These are phyloP conservation scores for Clarias platycephalus DNA, from an alignment of 2,797 vertebrate species.

Conservation along the genomic window DNA sequence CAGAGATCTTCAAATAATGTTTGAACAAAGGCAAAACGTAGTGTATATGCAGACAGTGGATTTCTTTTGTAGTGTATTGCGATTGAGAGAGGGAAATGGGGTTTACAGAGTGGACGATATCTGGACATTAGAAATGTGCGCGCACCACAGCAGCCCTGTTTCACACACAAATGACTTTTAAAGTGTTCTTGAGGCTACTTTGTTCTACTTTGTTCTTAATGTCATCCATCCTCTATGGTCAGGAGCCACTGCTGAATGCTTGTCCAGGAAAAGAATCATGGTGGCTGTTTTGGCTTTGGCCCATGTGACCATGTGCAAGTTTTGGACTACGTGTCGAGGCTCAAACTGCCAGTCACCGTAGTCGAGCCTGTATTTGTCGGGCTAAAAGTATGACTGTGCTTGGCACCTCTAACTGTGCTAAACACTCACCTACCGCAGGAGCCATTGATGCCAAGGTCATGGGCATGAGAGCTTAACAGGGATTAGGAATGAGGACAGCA, in stretches of 20 bases:
- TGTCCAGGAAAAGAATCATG: neutral
- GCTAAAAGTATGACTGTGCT: slow-evolving; percentile 25
- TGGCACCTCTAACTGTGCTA: slow-evolving; percentile 32
- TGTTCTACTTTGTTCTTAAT: neutral
- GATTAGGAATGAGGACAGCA: slow-evolving; percentile 52
- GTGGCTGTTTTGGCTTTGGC: slow-evolving; percentile 34
- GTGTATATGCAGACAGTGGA: neutral
- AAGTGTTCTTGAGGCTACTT: neutral
- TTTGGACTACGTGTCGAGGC: slow-evolving; percentile 43
- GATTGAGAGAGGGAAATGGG: too few species aligned
- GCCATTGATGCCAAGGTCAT: slow-evolving; percentile 56
- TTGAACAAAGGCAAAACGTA: neutral
- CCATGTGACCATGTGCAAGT: slow-evolving; percentile 42
- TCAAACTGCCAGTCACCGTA: slow-evolving; percentile 41
- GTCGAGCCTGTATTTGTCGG: slow-evolving; percentile 26
- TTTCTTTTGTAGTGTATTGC: neutral
- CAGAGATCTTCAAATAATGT: too few species aligned
- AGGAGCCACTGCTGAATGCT: neutral
- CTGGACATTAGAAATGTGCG: neutral
- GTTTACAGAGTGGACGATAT: neutral
- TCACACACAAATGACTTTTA: neutral
- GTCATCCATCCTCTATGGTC: neutral
- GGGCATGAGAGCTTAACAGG: slow-evolving; percentile 53
- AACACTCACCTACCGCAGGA: slow-evolving; percentile 46
- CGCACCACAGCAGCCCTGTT: neutral